Evolutionary conservation across 2,888 invertebrate species (phyloP).

Genomic region (Lasius platythorax): DNA sequence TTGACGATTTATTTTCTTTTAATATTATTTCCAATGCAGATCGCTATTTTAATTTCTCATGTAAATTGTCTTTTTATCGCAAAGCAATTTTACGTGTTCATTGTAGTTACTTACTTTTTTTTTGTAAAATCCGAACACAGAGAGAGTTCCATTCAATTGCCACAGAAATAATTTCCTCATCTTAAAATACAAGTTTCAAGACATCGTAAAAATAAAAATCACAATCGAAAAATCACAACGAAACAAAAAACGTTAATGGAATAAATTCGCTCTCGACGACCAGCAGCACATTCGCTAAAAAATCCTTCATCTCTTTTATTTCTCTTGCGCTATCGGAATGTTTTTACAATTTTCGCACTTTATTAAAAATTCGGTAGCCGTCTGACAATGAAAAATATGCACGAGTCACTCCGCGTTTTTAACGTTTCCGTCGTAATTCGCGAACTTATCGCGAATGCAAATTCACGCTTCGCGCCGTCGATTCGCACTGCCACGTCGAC

Average conservation of each 20-base stretch:
- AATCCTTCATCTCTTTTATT: background rate
- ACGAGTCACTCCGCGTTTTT: background rate
- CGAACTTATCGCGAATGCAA: slow-evolving; percentile 25
- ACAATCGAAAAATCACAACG: background rate
- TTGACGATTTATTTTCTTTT: background rate
- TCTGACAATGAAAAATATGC: slow-evolving; percentile 14
- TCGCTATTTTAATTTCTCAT: background rate
- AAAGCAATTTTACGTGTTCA: background rate
- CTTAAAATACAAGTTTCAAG: slow-evolving; percentile 1
- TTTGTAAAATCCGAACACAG: background rate
- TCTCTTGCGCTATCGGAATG: background rate
- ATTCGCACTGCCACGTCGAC: slow-evolving; percentile 29
- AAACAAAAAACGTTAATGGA: background rate
- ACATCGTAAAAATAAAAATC: background rate
- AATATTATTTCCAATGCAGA: background rate
- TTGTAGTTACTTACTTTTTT: background rate
- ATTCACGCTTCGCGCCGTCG: slow-evolving; percentile 29
- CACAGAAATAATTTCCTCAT: background rate
- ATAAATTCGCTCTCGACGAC: background rate
- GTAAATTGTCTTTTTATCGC: background rate
- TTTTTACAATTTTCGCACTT: slow-evolving; percentile 2
- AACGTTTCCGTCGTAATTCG: slow-evolving; percentile 26
- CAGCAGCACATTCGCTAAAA: background rate
- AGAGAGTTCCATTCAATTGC: background rate
- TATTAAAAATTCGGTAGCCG: slow-evolving; percentile 10